Conservation (phyloP, 2,797 vertebrate genomes). For the Crax fasciolata region DNA sequence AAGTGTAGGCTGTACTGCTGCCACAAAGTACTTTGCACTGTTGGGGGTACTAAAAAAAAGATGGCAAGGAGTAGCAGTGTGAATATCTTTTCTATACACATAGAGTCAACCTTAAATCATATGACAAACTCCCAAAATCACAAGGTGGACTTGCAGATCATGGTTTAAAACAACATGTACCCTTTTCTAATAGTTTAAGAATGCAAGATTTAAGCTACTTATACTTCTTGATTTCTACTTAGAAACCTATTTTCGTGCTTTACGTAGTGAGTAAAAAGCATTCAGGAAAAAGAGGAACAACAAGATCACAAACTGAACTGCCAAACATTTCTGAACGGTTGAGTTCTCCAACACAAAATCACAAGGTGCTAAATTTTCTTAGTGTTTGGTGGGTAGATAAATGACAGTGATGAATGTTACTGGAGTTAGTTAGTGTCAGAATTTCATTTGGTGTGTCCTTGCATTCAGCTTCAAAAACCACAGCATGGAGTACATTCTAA, state of each 20-base stretch:
- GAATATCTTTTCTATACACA: neutral
- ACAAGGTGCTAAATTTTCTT: neutral
- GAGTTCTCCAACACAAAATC: neutral
- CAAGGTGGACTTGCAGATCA: neutral
- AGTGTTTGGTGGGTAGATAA: neutral
- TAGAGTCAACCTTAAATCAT: neutral
- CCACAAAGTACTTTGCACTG: neutral
- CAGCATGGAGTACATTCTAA: accelerated
- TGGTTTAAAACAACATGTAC: neutral
- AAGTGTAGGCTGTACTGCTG: neutral
- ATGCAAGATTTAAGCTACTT: neutral
- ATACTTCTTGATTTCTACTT: neutral
- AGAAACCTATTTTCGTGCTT: neutral
- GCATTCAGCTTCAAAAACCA: neutral
- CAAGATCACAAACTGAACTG: neutral
- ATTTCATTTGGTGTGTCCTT: neutral
- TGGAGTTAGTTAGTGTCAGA: neutral
- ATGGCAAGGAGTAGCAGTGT: neutral
- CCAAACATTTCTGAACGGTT: neutral
- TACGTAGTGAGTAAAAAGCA: neutral
- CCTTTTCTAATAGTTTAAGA: neutral
- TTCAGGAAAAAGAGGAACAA: neutral
- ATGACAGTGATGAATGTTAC: neutral
- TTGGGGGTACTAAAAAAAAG: neutral
- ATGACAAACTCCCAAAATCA: neutral